Evolutionary conservation across 2,797 vertebrate species (phyloP).

Genomic region (Enteromius argenteus): DNA sequence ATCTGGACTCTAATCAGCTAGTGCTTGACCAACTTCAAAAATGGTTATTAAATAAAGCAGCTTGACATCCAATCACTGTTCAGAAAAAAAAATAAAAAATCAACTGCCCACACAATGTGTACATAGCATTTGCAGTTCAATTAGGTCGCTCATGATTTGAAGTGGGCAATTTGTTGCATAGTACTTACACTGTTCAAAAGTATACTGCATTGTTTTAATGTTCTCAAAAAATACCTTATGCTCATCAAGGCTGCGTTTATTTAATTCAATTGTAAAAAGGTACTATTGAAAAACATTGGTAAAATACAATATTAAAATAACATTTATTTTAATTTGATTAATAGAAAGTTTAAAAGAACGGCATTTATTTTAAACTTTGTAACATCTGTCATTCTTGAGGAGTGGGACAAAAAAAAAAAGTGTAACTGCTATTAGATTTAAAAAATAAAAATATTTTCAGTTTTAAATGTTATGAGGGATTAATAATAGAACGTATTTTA

Average conservation of each 20-base stretch:
- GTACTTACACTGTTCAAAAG: not conserved
- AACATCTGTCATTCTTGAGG: too few species aligned
- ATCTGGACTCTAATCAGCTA: not conserved
- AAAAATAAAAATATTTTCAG: too few species aligned
- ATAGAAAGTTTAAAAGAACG: not conserved
- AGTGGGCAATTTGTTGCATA: slow-evolving; percentile 6
- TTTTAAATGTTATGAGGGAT: too few species aligned
- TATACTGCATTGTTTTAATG: not conserved
- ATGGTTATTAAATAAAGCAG: slow-evolving; percentile 6
- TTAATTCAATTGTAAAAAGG: not conserved
- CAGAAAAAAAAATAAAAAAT: not conserved
- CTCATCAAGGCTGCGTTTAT: not conserved
- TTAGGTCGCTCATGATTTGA: not conserved
- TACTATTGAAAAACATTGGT: not conserved
- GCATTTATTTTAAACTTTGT: not conserved
- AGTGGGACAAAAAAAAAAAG: too few species aligned
- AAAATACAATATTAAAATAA: not conserved
- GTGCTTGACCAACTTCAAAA: not conserved
- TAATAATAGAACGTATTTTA: too few species aligned
- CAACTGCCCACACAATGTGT: not conserved
- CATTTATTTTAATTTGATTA: not conserved
- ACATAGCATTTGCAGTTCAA: not conserved
- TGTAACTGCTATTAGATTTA: too few species aligned
- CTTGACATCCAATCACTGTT: not conserved
- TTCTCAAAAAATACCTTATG: not conserved